Percentiles rank a stretch among this genome's conserved stretches.
Conservation (phyloP, 53 echinoderm and acorn worm genomes). For the Henricia sp. region DNA sequence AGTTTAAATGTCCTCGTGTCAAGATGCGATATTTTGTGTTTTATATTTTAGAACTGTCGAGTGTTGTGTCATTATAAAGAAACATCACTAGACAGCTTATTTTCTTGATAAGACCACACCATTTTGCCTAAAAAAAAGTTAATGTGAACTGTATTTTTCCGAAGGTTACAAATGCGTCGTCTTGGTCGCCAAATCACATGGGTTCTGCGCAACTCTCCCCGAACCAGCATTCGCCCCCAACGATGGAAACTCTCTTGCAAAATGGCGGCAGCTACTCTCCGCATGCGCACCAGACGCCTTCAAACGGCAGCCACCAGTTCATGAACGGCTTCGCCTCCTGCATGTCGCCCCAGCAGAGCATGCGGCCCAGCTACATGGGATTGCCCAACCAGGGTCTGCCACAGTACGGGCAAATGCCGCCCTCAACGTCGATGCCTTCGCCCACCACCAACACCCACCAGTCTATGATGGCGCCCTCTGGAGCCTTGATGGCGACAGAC, state of each 20-base stretch:
- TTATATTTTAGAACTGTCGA: no score
- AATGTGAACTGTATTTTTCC: neutral
- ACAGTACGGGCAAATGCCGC: constrained; percentile 74
- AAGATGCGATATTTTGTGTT: no score
- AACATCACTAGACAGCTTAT: no score
- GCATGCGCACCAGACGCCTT: constrained; percentile 54
- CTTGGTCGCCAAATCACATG: constrained; percentile 51
- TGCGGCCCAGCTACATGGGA: constrained; percentile 94
- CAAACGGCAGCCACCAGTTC: constrained; percentile 31
- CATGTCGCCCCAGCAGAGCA: constrained; percentile 80
- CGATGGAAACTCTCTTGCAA: constrained; percentile 48
- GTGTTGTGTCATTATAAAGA: no score
- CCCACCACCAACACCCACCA: constrained; percentile 52
- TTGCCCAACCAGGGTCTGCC: constrained; percentile 69
- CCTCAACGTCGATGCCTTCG: constrained; percentile 65
- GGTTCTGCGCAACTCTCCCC: constrained; percentile 42
- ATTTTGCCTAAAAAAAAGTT: neutral
- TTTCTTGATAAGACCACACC: no score
- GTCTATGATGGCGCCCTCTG: constrained; percentile 28
- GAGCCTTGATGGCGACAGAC: constrained; percentile 41
- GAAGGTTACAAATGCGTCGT: constrained; percentile 29
- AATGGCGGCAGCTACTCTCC: constrained; percentile 41
- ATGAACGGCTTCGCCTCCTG: constrained; percentile 74
- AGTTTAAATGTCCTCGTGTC: no score
- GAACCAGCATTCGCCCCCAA: constrained; percentile 35